phyloP scores from a whole-genome alignment of 2,888 invertebrate species.

The Oligia strigilis region DNA sequence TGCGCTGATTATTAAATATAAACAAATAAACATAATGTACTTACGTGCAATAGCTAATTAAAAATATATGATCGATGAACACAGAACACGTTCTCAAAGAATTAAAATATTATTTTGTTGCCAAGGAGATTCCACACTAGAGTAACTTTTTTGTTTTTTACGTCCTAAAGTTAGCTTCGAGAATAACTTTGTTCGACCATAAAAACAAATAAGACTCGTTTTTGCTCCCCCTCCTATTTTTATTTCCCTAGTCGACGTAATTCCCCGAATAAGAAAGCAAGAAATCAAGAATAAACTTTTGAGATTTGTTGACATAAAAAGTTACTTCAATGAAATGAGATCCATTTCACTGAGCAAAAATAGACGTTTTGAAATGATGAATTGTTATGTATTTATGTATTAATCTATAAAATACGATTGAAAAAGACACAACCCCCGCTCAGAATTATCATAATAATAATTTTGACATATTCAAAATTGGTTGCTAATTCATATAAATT shows the following conservation, averaged over 20 bases:
- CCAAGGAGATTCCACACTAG: slow-evolving; percentile 20
- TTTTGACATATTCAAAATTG: not conserved
- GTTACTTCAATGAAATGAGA: not conserved
- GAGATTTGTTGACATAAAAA: slow-evolving; percentile 11
- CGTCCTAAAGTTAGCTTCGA: not conserved
- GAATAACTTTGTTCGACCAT: not conserved
- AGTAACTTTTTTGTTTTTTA: not conserved
- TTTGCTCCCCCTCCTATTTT: not conserved
- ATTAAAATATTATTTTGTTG: not conserved
- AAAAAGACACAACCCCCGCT: too few species aligned
- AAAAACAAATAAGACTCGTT: not conserved
- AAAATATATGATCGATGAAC: not conserved
- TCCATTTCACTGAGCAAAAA: slow-evolving; percentile 1
- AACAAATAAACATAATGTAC: not conserved
- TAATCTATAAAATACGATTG: not conserved
- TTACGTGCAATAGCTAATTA: not conserved
- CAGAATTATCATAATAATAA: not conserved
- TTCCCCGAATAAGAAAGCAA: slow-evolving; percentile 17
- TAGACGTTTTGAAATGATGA: not conserved
- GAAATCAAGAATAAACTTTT: not conserved
- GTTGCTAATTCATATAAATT: too few species aligned
- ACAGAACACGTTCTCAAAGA: not conserved
- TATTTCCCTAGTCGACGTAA: slow-evolving; percentile 3
- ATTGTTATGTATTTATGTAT: not conserved
- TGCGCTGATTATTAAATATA: too few species aligned